Evolutionary conservation across 2,888 invertebrate genomes (phyloP).

Genomic region (Pemphredon lugubris): DNA sequence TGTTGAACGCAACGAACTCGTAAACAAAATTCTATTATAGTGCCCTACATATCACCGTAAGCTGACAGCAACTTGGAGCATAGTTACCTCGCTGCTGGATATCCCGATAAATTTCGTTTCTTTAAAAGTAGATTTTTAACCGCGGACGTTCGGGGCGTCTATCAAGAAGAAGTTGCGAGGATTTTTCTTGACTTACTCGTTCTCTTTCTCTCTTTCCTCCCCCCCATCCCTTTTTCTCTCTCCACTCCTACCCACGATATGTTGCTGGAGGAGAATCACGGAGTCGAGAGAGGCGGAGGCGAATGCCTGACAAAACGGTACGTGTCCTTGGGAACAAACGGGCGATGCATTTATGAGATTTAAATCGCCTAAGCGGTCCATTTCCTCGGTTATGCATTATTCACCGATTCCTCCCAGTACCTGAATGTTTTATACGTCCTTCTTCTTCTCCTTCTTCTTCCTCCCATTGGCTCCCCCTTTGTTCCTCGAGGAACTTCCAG

Average conservation of each 20-base stretch:
- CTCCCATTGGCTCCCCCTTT: conserved; percentile 10
- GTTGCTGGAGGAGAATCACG: conserved; percentile 34
- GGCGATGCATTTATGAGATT: conserved; percentile 79
- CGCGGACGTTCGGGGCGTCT: neutral
- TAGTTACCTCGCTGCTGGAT: no score
- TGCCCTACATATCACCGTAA: neutral
- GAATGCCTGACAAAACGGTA: conserved; percentile 68
- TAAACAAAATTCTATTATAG: neutral
- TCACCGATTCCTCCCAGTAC: conserved; percentile 72
- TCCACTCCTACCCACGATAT: conserved; percentile 27
- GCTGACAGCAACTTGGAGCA: no score
- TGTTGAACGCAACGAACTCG: neutral
- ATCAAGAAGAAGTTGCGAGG: conserved; percentile 8
- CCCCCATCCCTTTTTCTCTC: no score
- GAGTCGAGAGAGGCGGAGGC: conserved; percentile 29
- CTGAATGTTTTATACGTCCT: conserved; percentile 75
- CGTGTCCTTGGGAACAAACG: conserved; percentile 68
- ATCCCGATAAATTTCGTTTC: neutral
- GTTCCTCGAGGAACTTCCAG: conserved; percentile 30
- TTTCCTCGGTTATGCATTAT: conserved; percentile 79
- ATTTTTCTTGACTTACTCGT: conserved; percentile 22
- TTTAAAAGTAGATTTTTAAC: neutral
- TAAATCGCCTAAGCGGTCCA: conserved; percentile 80
- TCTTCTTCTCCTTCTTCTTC: conserved; percentile 40
- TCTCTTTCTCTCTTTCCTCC: no score